Percentiles rank a stretch among this genome's conserved stretches.
Evolutionary conservation across 2,113 vertebrate genomes (phyloP).

Genomic region (Bambusicola thoracicus): DNA sequence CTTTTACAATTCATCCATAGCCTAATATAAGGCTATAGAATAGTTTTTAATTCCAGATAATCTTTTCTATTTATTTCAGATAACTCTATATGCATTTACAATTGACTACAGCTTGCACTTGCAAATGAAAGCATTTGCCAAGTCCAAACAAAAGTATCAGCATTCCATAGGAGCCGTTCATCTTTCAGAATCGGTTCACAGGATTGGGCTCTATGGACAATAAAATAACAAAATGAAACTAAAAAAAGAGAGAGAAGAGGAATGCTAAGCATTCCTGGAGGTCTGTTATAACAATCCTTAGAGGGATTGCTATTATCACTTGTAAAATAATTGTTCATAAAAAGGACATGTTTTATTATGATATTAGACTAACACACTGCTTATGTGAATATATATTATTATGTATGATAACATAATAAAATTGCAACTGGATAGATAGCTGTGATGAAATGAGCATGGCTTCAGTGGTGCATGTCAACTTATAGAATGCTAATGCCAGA

Average conservation of each 20-base stretch:
- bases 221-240: background rate
- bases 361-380: background rate
- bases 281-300: background rate
- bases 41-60: background rate
- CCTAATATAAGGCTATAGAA: background rate
- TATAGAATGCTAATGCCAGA: background rate
- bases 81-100: background rate
- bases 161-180: background rate
- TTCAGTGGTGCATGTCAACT: slow-evolving; percentile 11
- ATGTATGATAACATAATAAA: slow-evolving; percentile 19
- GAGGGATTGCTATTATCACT: background rate
- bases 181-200: background rate
- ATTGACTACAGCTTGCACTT: background rate
- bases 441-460: background rate
- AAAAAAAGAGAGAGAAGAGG: background rate
- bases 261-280: background rate
- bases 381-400: background rate
- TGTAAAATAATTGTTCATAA: background rate
- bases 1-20: background rate
- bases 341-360: slow-evolving; percentile 11
- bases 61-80: background rate
- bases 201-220: background rate
- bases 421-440: background rate
- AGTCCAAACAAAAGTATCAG: background rate
- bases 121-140: background rate